Conservation (phyloP, 2,797 vertebrate genomes). For the Ambastaia sidthimunki region DNA sequence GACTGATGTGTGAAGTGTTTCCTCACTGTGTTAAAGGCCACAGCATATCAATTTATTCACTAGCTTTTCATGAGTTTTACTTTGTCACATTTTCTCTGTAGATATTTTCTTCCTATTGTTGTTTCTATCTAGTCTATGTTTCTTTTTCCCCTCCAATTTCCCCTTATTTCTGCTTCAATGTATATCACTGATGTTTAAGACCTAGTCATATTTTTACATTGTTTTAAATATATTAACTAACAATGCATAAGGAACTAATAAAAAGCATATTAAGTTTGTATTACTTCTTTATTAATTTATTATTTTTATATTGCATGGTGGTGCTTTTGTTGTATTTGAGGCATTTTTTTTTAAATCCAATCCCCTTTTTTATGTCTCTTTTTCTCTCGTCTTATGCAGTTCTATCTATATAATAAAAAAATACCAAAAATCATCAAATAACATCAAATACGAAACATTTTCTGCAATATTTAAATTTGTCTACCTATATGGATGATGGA, state of each 20-base stretch:
- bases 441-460: no score
- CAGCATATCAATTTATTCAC: constrained; percentile 1
- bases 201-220: no score
- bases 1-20: constrained; percentile 1
- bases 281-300: no score
- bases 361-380: no score
- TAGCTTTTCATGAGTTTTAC: constrained; percentile 3
- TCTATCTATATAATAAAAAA: neutral
- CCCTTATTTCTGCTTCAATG: neutral
- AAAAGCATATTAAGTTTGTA: no score
- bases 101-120: neutral
- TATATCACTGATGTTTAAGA: neutral
- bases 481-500: neutral
- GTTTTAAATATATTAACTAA: no score
- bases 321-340: neutral
- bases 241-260: no score
- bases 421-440: no score
- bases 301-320: neutral
- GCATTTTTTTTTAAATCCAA: no score
- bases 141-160: neutral
- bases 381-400: neutral
- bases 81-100: constrained; percentile 2
- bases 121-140: neutral
- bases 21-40: neutral
- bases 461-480: neutral